These are phyloP conservation scores for Liposcelis brunnea DNA, from an alignment of 2,888 invertebrate species.

Conservation along the genomic window DNA sequence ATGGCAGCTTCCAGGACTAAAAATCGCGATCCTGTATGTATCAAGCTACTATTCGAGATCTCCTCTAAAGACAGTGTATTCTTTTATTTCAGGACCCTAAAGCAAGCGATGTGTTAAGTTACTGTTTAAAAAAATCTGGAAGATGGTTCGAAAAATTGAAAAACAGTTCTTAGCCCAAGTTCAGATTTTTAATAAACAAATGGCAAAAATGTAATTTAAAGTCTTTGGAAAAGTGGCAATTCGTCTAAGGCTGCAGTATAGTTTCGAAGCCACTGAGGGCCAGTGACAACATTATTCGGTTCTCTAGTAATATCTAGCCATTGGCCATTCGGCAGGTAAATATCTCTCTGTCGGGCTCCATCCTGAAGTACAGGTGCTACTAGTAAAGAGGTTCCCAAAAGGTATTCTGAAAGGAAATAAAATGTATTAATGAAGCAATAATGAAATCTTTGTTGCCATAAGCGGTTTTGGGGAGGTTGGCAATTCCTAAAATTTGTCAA, in stretches of 20 bases:
- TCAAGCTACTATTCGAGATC: too few relatives aligned
- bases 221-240: not conserved
- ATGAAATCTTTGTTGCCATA: not conserved
- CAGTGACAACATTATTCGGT: not conserved
- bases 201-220: too few relatives aligned
- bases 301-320: conserved; percentile 38
- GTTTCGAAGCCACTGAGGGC: conserved; percentile 4
- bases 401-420: conserved; percentile 40
- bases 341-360: conserved; percentile 39
- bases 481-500: not conserved
- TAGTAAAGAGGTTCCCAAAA: conserved; percentile 55
- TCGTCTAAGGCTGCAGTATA: not conserved
- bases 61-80: too few relatives aligned
- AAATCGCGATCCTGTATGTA: too few relatives aligned
- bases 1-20: too few relatives aligned
- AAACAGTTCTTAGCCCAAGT: too few relatives aligned
- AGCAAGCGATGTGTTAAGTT: too few relatives aligned
- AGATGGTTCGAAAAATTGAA: too few relatives aligned
- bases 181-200: too few relatives aligned
- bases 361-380: conserved; percentile 55
- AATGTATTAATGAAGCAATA: not conserved
- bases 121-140: too few relatives aligned
- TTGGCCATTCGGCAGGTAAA: conserved; percentile 54
- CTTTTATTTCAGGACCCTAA: too few relatives aligned
- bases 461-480: not conserved